Conservation (phyloP, 2,113 vertebrate genomes). For the Lepisosteus osseus region DNA sequence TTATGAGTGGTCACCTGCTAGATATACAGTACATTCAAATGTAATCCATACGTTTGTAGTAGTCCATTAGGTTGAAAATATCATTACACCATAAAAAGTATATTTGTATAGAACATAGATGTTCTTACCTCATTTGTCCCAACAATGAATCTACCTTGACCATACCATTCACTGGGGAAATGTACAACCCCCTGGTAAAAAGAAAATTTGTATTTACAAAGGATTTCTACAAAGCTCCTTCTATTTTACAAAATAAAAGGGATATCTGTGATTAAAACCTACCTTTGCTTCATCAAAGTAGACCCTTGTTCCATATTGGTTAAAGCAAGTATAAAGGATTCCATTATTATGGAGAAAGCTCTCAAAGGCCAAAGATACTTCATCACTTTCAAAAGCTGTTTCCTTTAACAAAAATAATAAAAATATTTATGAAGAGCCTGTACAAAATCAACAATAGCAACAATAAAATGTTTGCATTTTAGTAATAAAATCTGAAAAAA, state of each 20-base stretch:
- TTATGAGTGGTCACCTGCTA: conserved; percentile 19
- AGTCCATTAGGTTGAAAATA: background rate
- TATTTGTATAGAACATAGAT: background rate
- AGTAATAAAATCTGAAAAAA: background rate
- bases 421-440: too few species aligned
- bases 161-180: conserved; percentile 51
- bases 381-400: conserved; percentile 31
- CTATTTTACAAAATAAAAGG: too few species aligned
- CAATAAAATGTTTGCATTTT: too few species aligned
- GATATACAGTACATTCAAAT: background rate
- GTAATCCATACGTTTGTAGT: background rate
- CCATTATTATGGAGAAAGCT: conserved; percentile 54
- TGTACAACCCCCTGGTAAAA: conserved; percentile 44
- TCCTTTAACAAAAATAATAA: conserved; percentile 25
- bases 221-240: too few species aligned
- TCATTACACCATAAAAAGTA: background rate
- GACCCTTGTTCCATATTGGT: conserved; percentile 44
- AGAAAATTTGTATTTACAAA: background rate
- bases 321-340: conserved; percentile 56
- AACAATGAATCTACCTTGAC: conserved; percentile 47
- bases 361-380: conserved; percentile 52
- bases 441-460: too few species aligned
- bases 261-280: too few species aligned
- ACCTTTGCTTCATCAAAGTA: conserved; percentile 58
- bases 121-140: conserved; percentile 26